These are phyloP conservation scores for Disparrhopalites patrizii DNA, from an alignment of 2,888 invertebrate genomes.

Conservation along the genomic window DNA sequence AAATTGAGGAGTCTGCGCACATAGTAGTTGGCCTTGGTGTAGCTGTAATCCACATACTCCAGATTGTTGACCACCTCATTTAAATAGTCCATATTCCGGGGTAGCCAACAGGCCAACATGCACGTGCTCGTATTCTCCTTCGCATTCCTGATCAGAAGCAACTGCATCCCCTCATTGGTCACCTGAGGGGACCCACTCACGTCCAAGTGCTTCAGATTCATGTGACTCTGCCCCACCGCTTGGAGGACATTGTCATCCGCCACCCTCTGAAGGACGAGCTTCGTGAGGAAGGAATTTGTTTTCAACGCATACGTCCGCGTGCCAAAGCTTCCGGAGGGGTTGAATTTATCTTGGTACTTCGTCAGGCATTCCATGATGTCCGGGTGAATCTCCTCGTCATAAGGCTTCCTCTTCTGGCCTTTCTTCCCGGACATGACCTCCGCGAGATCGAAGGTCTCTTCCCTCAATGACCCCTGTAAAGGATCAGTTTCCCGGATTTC, in stretches of 20 bases:
- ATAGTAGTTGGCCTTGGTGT: slow-evolving; percentile 31
- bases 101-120: slow-evolving; percentile 36
- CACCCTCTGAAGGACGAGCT: slow-evolving; percentile 33
- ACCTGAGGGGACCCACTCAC: slow-evolving; percentile 39
- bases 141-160: slow-evolving; percentile 31
- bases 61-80: slow-evolving; percentile 30
- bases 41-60: slow-evolving; percentile 36
- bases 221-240: slow-evolving; percentile 29
- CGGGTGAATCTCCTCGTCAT: not conserved
- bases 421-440: no score
- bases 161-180: slow-evolving; percentile 35
- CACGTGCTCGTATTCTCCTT: slow-evolving; percentile 32
- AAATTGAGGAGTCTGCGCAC: slow-evolving; percentile 10
- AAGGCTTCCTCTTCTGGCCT: no score
- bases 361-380: not conserved
- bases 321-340: not conserved
- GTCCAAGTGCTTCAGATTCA: slow-evolving; percentile 33
- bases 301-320: slow-evolving; percentile 14
- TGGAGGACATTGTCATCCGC: slow-evolving; percentile 35
- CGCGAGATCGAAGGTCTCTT: no score
- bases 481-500: no score
- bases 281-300: slow-evolving; percentile 21
- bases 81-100: slow-evolving; percentile 36
- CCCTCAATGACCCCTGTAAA: no score
- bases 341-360: slow-evolving; percentile 1